phyloP scores from a whole-genome alignment of 2,797 vertebrate genomes.

The Enteromius argenteus region DNA sequence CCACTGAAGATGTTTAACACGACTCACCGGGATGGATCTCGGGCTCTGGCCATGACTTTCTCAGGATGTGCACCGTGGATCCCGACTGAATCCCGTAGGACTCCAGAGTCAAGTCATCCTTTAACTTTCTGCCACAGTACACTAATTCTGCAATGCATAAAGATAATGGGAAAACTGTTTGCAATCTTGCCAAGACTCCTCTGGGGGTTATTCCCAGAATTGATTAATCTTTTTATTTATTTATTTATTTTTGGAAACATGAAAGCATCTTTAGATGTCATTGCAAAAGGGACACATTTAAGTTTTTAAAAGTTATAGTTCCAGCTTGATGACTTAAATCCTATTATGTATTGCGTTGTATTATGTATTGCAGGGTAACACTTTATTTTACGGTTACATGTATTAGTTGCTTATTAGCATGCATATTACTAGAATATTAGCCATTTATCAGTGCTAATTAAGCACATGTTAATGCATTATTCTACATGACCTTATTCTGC shows the following conservation, averaged over 20 bases:
- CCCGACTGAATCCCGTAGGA: conserved; percentile 87
- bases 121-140: conserved; percentile 85
- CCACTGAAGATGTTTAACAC: neutral
- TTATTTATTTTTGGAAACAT: neutral
- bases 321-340: too few species aligned
- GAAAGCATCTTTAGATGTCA: neutral
- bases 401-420: too few species aligned
- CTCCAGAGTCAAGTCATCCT: conserved; percentile 86
- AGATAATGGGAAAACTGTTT: conserved; percentile 9
- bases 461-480: too few species aligned
- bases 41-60: conserved; percentile 85
- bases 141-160: conserved; percentile 77
- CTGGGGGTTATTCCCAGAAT: neutral
- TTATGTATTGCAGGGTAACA: too few species aligned
- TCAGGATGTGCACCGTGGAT: conserved; percentile 84
- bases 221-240: too few species aligned
- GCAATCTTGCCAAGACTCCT: neutral
- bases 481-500: too few species aligned
- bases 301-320: neutral
- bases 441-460: too few species aligned
- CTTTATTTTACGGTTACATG: too few species aligned
- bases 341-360: too few species aligned
- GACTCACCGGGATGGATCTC: conserved; percentile 81
- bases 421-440: too few species aligned
- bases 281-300: neutral